phyloP scores from a whole-genome alignment of 2,888 invertebrate species.

The Ophion ellenae region DNA sequence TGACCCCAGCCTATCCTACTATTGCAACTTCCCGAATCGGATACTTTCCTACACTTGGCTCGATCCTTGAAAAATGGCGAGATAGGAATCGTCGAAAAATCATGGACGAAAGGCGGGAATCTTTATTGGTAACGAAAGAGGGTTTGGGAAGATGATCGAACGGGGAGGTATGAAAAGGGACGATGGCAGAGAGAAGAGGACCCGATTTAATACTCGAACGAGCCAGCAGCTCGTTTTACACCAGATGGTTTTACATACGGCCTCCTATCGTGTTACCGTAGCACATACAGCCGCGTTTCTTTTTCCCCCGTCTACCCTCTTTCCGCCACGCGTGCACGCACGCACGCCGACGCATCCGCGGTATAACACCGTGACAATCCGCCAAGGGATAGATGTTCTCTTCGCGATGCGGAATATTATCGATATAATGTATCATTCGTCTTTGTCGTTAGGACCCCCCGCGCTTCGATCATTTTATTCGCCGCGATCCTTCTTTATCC shows the following conservation, averaged over 20 bases:
- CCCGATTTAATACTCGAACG: constrained; percentile 83
- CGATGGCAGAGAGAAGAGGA: constrained; percentile 62
- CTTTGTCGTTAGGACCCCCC: constrained; percentile 71
- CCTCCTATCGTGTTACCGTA: constrained; percentile 81
- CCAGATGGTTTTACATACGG: constrained; percentile 82
- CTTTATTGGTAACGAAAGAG: constrained; percentile 39
- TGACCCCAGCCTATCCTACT: too few relatives aligned
- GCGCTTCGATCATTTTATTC: constrained; percentile 65
- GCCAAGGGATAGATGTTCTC: constrained; percentile 70
- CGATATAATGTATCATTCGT: constrained; percentile 75
- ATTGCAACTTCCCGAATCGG: too few relatives aligned
- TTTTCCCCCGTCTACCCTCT: constrained; percentile 23
- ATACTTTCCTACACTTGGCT: too few relatives aligned
- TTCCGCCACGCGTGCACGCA: constrained; percentile 61
- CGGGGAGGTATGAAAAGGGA: constrained; percentile 28
- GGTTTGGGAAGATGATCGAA: constrained; percentile 36
- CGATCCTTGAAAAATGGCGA: neutral
- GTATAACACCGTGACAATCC: constrained; percentile 66
- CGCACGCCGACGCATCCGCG: constrained; percentile 64
- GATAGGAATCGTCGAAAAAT: constrained; percentile 12
- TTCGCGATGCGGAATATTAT: constrained; percentile 73
- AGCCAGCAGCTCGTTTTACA: constrained; percentile 83
- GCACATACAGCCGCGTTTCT: constrained; percentile 53
- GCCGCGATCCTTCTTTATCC: constrained; percentile 50
- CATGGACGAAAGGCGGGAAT: constrained; percentile 26